Evolutionary conservation across 2,888 invertebrate species (phyloP), one percentile per base, ranked within the genome.

Genomic region (Tyria jacobaeae): DNA sequence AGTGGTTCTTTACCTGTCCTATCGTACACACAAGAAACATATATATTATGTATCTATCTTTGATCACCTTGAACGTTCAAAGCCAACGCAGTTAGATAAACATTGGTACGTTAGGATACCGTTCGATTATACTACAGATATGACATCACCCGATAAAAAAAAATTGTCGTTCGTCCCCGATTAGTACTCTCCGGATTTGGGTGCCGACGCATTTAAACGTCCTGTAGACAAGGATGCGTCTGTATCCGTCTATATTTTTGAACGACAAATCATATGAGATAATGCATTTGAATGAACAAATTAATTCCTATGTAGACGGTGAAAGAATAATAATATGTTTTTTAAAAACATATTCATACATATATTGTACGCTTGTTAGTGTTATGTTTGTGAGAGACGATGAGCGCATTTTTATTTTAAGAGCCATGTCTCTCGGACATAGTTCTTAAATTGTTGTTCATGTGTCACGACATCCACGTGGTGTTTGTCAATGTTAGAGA

Each of bases 71-170:
- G 68, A 64, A 60, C 51, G 37, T 49, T 65, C 51, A 64, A 63
- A 68, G 62, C 71, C 60, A 58, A 52, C 44, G 62, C 53, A 44
- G 56, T 54, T 59, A 62, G 71, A 72, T 71, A 70, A 57, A 54
- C 39, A 57, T 57, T 54, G 70, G 70, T 66, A 58, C 56, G 39
- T 34, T n/a, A 57, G 25, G 56, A 54, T 57, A 64, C 53, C 62
- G 39, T 47, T 41, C 48, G 58, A 48, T 55, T 48, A 58, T 57
- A 60, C 50, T 58, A 58, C 37, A 63, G 62, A 34, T 52, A 70
- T 70, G 70, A 70, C 70, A 68, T 68, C 70, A 68, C n/a, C 48
- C 34, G 57, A 57, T 54, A 69, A 62, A 69, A n/a, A n/a, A 70
- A 64, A 69, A 47, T 37, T 55, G 35, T 21, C 58, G 57, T 21